Base-by-base conservation (phyloP, 2,113 vertebrate genomes). In the Otis tarda region DNA sequence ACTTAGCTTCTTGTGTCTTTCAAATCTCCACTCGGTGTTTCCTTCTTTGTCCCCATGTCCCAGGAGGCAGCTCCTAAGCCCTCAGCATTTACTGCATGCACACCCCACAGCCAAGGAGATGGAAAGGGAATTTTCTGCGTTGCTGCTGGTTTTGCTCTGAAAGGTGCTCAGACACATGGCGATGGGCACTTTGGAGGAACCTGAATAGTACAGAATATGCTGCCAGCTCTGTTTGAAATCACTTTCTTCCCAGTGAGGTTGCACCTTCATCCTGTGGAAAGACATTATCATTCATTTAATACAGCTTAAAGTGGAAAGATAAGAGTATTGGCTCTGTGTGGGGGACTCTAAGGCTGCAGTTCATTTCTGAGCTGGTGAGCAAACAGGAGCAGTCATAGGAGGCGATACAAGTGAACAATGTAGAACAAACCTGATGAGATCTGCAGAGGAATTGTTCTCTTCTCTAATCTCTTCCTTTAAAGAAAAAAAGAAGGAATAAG, bases 391-490 rank as follows among this genome's bases (percentile, higher is more conserved):
- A 50, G 56, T 89, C 96, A 78, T 30, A 85, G 65, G 57, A 87
- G 83, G 67, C 53, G 92, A 84, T 61, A 61, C 53, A 83, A 73
- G 41, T 31, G 88, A 90, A 68, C 61, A 87, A 41, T 78, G 65
- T 60, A 84, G 91, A 93, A 65, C 49, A 93, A 92, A 47, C 55
- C 85, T 93, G 90, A 78, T 71, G 83, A 93, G 85, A 87, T 89
- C 52, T 17, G 10, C 28, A 35, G 85, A 71, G 87, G 73, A 96
- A 94, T 78, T 4, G 2, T 60, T 88, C 52, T 67, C 59, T 90
- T 93, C 69, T 95, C 50, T 78, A 90, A 87, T 93, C 43, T 92
- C 80, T 86, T 52, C 24, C 60, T 89, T 92, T 87, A 83, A 94
- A 94, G 85, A 67, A 90, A 86, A 93, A 92, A 86, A 30, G 52